Base-by-base conservation (phyloP, 2,113 vertebrate species). In the Gallinago paraguaiae region DNA sequence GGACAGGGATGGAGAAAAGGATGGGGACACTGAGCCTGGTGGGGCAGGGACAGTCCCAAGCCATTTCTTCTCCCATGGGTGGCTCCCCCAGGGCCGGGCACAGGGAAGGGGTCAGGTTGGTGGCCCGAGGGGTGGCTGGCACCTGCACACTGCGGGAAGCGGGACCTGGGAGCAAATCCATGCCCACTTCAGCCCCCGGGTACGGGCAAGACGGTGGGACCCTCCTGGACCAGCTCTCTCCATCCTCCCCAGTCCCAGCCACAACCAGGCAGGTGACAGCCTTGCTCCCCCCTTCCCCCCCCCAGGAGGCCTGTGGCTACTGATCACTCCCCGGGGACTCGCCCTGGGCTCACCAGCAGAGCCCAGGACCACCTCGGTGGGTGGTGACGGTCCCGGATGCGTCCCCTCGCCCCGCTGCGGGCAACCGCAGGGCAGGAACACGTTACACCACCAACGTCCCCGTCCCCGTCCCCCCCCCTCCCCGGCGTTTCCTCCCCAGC, bases 391-490 rank as follows among this genome's bases (percentile, higher is more conserved):
- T 45, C 15, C 53, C 17, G 8, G 30, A 27, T 33, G 18, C 1
- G 8, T 31, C 59, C 39, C 57, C 33, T 25, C 6, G 1, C 48
- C 64, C 30, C 12, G 4, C 87, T 28, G 76, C 15, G 1, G 86
- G 70, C 6, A 7, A 83, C 90, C 81, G 13, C 88, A 90, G 72
- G 46, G 46, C 94, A 93, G 94, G 90, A 96, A 87, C 82, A 59
- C 59, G 87, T 77, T 82, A 45, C 25, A 9, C 88, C 94, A 28
- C 63, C 0, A 53, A 41, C 23, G 0, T 48, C 6, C 35, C 50
- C 33, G 1, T 28, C 86, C 76, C 23, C 0, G 8, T 45, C 45
- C n/a, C n/a, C 20, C 63, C 67, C 43, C 43, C 60, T 17, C 51
- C 22, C 6, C 9, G 0, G 9, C 2, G 3, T 41, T 88, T 91